Conservation (phyloP, 2,888 invertebrate genomes). For the Aricia artaxerxes region DNA sequence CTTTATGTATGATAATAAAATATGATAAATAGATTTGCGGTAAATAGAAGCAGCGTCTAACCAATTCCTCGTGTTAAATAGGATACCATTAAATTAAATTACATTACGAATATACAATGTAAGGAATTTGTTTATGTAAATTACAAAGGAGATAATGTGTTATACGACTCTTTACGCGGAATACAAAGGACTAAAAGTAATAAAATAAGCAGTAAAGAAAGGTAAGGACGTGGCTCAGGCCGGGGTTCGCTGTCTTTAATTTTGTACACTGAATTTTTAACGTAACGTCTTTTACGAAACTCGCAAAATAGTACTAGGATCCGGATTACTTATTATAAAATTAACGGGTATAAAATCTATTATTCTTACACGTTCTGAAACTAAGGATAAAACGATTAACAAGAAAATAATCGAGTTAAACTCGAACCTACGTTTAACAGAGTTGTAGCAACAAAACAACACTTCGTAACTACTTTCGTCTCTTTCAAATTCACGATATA, state of each 20-base stretch:
- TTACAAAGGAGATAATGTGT: conserved; percentile 24
- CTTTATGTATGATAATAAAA: background rate
- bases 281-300: background rate
- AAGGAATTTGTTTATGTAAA: conserved; percentile 24
- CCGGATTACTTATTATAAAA: background rate
- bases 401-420: background rate
- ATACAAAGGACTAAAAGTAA: conserved; percentile 33
- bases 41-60: conserved; percentile 10
- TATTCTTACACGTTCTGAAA: background rate
- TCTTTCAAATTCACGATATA: background rate
- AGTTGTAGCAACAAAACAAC: background rate
- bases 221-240: conserved; percentile 9
- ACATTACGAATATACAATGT: conserved; percentile 24
- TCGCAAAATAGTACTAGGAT: background rate
- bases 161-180: conserved; percentile 34
- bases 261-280: conserved; percentile 29
- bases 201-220: conserved; percentile 28
- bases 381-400: background rate
- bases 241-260: conserved; percentile 12
- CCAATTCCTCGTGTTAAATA: conserved; percentile 29
- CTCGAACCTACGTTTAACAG: background rate
- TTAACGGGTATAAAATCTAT: conserved; percentile 11
- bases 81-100: conserved; percentile 25
- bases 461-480: background rate
- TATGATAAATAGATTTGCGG: background rate